phyloP scores from a whole-genome alignment of 2,113 vertebrate species.

The Leucosticte australis region DNA sequence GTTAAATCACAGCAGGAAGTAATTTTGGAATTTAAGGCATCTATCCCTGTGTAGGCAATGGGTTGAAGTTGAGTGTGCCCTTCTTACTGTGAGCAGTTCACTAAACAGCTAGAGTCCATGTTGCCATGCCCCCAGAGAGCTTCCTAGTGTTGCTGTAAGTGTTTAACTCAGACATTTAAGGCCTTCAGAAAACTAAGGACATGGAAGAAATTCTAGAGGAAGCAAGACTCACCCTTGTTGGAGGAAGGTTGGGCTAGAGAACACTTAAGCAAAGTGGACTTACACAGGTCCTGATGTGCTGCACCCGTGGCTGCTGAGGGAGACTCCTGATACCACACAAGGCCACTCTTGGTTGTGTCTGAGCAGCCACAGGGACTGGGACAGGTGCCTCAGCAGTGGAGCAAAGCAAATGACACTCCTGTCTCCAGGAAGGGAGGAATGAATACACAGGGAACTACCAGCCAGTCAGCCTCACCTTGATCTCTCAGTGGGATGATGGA shows the following conservation, averaged over 20 bases:
- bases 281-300: not conserved
- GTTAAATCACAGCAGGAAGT: not conserved
- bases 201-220: not conserved
- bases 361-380: not conserved
- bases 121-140: not conserved
- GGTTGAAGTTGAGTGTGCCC: not conserved
- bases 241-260: not conserved
- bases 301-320: not conserved
- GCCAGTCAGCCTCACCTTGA: rapidly evolving
- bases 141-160: not conserved
- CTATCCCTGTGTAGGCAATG: not conserved
- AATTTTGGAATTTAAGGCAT: not conserved
- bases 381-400: not conserved
- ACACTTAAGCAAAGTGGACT: not conserved
- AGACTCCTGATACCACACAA: rapidly evolving
- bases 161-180: not conserved
- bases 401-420: not conserved
- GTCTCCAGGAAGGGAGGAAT: not conserved
- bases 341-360: not conserved
- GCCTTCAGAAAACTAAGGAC: not conserved
- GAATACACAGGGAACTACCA: not conserved
- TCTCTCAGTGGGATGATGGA: not conserved
- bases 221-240: not conserved
- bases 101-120: not conserved
- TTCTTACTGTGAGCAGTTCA: not conserved